Evolutionary conservation across 2,888 invertebrate genomes (phyloP).

Genomic region (Agonum fuliginosum): DNA sequence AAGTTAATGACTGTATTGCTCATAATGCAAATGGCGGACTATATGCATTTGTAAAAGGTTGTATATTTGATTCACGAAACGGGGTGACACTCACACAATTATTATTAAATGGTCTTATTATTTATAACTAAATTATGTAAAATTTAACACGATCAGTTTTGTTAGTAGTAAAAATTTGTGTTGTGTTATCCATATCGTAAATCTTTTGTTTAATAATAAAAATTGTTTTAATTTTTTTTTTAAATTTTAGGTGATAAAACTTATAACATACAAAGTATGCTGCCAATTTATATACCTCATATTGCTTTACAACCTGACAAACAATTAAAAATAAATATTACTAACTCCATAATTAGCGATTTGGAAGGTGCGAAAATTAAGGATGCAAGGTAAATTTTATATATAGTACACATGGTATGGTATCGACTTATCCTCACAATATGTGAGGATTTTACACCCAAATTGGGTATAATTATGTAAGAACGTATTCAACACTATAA

Average conservation of each 20-base stretch:
- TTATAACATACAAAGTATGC: conserved; percentile 47
- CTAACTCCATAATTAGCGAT: conserved; percentile 42
- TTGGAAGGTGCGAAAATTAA: conserved; percentile 45
- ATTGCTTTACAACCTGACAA: conserved; percentile 27
- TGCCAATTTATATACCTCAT: conserved; percentile 46
- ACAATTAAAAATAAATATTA: conserved; percentile 38
- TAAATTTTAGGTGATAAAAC: conserved; percentile 45
- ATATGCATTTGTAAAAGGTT: conserved; percentile 51
- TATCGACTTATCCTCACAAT: too few species aligned
- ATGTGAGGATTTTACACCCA: too few species aligned
- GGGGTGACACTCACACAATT: too few species aligned
- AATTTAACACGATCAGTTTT: too few species aligned
- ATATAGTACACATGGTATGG: too few species aligned
- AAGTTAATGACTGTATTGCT: conserved; percentile 39
- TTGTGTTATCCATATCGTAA: too few species aligned
- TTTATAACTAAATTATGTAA: too few species aligned
- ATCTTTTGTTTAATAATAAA: too few species aligned
- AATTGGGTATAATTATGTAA: too few species aligned
- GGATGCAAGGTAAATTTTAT: conserved; percentile 44
- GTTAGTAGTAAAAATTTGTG: too few species aligned
- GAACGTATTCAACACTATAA: too few species aligned
- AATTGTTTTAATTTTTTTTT: not conserved
- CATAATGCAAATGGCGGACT: conserved; percentile 50
- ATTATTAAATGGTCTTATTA: conserved; percentile 3
- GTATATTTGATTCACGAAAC: too few species aligned